Percentiles rank a stretch among this genome's conserved stretches.
Evolutionary conservation across 2,888 invertebrate species (phyloP).

Genomic region (Isotomurus palustris): DNA sequence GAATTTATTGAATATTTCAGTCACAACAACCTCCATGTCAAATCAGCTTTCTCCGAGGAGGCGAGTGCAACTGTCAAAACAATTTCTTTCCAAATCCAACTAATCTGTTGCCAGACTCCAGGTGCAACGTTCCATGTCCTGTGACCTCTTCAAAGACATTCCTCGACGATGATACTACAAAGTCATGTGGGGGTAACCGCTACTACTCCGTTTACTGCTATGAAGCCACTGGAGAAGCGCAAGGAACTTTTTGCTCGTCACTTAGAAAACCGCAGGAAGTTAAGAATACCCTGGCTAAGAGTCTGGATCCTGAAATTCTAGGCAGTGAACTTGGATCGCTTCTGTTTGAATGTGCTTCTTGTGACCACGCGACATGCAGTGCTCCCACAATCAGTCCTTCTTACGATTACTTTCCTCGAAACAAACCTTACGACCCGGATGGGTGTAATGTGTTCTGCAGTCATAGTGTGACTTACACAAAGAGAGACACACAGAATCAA

Average conservation of each 20-base stretch:
- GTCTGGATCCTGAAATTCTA: neutral
- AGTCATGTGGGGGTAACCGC: constrained; percentile 36
- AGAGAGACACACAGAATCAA: neutral
- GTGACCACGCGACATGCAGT: neutral
- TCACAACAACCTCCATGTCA: no score
- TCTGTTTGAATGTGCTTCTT: constrained; percentile 1
- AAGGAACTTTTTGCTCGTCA: no score
- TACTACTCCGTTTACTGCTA: constrained; percentile 32
- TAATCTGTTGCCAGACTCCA: no score
- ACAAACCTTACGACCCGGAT: constrained; percentile 11
- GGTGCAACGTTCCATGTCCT: constrained; percentile 27
- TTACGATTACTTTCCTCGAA: constrained; percentile 34
- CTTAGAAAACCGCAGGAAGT: no score
- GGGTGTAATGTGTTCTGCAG: constrained; percentile 4
- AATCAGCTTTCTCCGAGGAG: constrained; percentile 26
- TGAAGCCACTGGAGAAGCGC: neutral
- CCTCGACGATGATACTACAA: neutral
- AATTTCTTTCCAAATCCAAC: no score
- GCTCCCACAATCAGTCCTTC: neutral
- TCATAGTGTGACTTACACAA: neutral
- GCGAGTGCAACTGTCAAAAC: constrained; percentile 17
- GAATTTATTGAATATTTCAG: no score
- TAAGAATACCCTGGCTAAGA: neutral
- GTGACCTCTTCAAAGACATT: neutral
- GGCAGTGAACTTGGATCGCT: neutral